Evolutionary conservation across 2,797 vertebrate species (phyloP).

Genomic region (Uromys caudimaculatus): DNA sequence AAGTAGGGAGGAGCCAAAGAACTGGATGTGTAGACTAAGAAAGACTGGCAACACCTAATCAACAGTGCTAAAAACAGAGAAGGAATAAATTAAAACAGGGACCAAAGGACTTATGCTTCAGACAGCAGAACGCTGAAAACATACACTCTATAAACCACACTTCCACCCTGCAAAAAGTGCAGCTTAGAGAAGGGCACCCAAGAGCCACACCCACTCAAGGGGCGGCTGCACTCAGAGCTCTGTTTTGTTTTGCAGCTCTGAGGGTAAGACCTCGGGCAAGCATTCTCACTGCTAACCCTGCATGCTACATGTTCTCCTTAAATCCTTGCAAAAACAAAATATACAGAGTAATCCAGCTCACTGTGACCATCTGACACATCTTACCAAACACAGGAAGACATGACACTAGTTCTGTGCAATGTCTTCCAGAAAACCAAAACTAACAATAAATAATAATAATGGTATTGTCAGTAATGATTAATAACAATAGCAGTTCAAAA

Average conservation of each 20-base stretch:
- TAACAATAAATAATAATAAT: background rate
- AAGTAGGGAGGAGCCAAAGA: background rate
- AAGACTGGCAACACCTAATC: background rate
- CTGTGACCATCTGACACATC: background rate
- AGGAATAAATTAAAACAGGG: conserved; percentile 20
- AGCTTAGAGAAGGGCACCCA: background rate
- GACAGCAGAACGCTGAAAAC: background rate
- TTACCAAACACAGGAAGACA: background rate
- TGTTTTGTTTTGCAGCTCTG: background rate
- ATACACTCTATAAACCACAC: background rate
- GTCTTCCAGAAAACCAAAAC: conserved; percentile 43
- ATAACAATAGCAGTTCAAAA: background rate
- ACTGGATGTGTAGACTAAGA: background rate
- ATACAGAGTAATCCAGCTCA: background rate
- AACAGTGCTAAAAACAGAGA: background rate
- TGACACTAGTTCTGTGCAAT: background rate
- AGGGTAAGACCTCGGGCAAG: background rate
- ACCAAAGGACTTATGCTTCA: background rate
- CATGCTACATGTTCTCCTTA: background rate
- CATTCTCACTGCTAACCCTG: background rate
- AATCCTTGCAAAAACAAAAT: background rate
- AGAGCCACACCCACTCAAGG: background rate
- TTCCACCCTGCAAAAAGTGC: background rate
- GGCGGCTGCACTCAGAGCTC: background rate
- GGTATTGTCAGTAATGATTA: background rate